A percentile compares a stretch with the other conserved stretches of the same genome.
Conservation (phyloP, 2,797 vertebrate species). For the Sparidentex hasta region DNA sequence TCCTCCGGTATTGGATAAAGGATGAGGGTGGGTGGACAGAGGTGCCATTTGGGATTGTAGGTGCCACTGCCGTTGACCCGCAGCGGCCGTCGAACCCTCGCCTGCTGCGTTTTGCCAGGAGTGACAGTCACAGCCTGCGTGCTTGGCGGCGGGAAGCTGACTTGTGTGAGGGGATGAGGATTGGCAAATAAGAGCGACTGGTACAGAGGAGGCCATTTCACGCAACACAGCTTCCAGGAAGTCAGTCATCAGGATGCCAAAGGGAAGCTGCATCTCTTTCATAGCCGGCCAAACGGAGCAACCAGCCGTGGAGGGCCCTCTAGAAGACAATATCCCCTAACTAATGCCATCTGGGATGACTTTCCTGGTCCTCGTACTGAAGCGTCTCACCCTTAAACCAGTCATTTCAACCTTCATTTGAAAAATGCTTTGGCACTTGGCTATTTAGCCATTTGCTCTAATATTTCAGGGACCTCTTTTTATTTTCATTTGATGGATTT, state of each 20-base stretch:
- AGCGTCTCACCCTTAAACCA: conserved; percentile 59
- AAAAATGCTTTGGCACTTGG: conserved; percentile 40
- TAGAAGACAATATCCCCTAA: conserved; percentile 79
- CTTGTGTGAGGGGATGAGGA: conserved; percentile 63
- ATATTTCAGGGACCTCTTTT: conserved; percentile 39
- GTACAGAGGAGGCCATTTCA: conserved; percentile 81
- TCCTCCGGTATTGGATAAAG: conserved; percentile 9
- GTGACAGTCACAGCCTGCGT: conserved; percentile 53
- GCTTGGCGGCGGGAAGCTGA: conserved; percentile 51
- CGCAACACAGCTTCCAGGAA: conserved; percentile 79
- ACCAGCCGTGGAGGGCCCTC: conserved; percentile 75
- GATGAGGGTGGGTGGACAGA: conserved; percentile 34
- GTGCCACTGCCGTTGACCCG: conserved; percentile 44
- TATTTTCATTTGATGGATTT: conserved; percentile 33
- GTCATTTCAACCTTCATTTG: conserved; percentile 61
- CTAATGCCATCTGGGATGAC: conserved; percentile 78
- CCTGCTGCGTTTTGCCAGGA: conserved; percentile 50
- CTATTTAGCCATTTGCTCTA: conserved; percentile 33
- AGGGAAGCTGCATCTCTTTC: conserved; percentile 77
- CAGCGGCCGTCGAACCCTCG: conserved; percentile 4
- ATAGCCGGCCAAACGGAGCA: conserved; percentile 77
- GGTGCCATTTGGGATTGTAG: conserved; percentile 35
- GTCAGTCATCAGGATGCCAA: conserved; percentile 78
- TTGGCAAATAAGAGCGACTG: conserved; percentile 64
- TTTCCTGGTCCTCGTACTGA: conserved; percentile 54